Evolutionary conservation across 2,797 vertebrate species (phyloP), one percentile per base, ranked within the genome.

Genomic region (Sus cebifrons): DNA sequence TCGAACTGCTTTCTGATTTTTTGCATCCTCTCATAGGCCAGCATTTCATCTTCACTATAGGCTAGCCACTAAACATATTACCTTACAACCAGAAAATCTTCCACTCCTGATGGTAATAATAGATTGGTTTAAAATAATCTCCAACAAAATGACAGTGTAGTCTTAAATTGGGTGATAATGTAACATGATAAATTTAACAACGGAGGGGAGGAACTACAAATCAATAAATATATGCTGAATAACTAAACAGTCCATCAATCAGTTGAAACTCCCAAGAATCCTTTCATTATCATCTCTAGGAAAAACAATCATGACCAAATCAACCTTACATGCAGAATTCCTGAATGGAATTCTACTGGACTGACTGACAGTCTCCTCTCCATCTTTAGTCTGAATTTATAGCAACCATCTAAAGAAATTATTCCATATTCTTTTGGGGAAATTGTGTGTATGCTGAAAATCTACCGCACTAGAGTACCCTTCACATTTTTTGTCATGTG

Each of bases 111-210:
- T 49, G 60, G 49, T 36, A 91, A 62, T 75, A 91, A 91, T 1
- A 87, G 44, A 77, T 68, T 89, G 67, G 40, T 71, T 95, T 92
- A 74, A 96, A 91, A 92, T 78, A 27, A 91, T 88, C 75, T 96
- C 87, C 60, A 65, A 68, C 29, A 77, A 90, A 67, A 89, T 86
- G 79, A 97, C 68, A 90, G 56, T 56, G 84, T 64, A 86, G 73
- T 79, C 36, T 96, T 84, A 60, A 95, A 56, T 54, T 91, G 54
- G 83, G 79, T 83, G 60, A 89, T 77, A 92, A 88, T 12, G 40
- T 73, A 78, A 92, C 73, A 56, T 93, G 89, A 94, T 85, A 91
- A 96, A 97, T 91, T 96, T 89, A 97, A 95, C 77, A 90, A 68
- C 58, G 32, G 32, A 95, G 21, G 77, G 49, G n/a, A 95, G 74